phyloP scores from a whole-genome alignment of 1,140 invertebrate genomes.

The Steinernema khuongi region DNA sequence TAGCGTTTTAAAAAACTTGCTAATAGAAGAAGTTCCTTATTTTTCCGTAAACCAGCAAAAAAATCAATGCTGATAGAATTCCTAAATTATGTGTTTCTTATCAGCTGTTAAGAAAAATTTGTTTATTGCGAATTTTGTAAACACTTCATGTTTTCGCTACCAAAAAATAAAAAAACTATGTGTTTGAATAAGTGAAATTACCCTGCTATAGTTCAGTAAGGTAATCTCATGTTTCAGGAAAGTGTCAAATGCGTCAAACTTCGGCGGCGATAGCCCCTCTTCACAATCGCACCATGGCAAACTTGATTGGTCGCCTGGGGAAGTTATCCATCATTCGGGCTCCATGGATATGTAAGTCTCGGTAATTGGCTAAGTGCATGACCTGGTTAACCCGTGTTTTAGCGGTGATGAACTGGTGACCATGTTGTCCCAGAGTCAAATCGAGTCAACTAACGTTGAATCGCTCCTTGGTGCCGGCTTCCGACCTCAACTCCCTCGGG shows the following conservation, averaged over 20 bases:
- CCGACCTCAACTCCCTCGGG: constrained; percentile 48
- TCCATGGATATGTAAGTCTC: constrained; percentile 55
- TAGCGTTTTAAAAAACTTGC: no score
- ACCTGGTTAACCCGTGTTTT: constrained; percentile 25
- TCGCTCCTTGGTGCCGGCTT: constrained; percentile 52
- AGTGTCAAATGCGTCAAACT: constrained; percentile 33
- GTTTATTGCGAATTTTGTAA: no score
- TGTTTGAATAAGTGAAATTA: no score
- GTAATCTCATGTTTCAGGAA: constrained; percentile 37
- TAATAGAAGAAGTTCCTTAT: no score
- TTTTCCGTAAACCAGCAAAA: no score
- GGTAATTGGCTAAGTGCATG: background rate
- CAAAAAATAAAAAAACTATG: constrained; percentile 24
- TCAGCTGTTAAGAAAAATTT: no score
- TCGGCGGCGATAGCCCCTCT: constrained; percentile 53
- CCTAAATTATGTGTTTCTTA: no score
- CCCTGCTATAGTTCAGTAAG: no score
- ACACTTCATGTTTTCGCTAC: no score
- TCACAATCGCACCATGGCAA: constrained; percentile 54
- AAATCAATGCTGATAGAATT: no score
- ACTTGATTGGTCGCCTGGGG: constrained; percentile 56
- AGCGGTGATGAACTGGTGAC: constrained; percentile 44
- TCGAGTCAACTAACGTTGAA: constrained; percentile 50
- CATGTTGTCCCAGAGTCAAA: constrained; percentile 43
- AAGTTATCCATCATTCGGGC: constrained; percentile 39